Evolutionary conservation across 1,140 invertebrate genomes (phyloP).

Genomic region (Liolophura sinensis): DNA sequence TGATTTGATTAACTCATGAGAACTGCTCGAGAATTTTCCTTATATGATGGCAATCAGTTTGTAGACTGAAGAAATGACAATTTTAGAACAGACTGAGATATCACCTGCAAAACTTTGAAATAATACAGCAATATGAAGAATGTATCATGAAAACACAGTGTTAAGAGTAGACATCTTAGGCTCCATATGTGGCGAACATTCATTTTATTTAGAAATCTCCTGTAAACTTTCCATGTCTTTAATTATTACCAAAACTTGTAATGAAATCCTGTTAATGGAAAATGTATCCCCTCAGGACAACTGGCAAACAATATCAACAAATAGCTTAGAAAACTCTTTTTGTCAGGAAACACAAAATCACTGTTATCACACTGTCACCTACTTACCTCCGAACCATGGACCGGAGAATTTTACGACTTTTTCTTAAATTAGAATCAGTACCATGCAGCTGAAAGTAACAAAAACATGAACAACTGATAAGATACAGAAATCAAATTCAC

Average conservation of each 20-base stretch:
- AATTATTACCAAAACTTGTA: background rate
- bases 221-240: background rate
- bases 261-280: background rate
- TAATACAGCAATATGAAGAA: background rate
- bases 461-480: slow-evolving; percentile 4
- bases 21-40: too few relatives aligned
- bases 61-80: too few relatives aligned
- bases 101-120: background rate
- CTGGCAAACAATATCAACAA: slow-evolving; percentile 4
- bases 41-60: too few relatives aligned
- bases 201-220: too few relatives aligned
- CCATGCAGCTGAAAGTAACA: slow-evolving; percentile 60
- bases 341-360: slow-evolving; percentile 3
- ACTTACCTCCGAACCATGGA: slow-evolving; percentile 64
- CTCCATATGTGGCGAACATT: too few relatives aligned
- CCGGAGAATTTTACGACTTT: slow-evolving; percentile 65
- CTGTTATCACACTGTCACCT: background rate
- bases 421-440: slow-evolving; percentile 67
- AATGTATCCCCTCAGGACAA: too few relatives aligned
- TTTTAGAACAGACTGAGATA: background rate
- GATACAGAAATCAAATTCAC: background rate
- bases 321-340: background rate
- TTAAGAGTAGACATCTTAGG: background rate
- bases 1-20: too few relatives aligned
- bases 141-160: background rate